Evolutionary conservation across 1,140 invertebrate species (phyloP).

Genomic region (Mercenaria mercenaria): DNA sequence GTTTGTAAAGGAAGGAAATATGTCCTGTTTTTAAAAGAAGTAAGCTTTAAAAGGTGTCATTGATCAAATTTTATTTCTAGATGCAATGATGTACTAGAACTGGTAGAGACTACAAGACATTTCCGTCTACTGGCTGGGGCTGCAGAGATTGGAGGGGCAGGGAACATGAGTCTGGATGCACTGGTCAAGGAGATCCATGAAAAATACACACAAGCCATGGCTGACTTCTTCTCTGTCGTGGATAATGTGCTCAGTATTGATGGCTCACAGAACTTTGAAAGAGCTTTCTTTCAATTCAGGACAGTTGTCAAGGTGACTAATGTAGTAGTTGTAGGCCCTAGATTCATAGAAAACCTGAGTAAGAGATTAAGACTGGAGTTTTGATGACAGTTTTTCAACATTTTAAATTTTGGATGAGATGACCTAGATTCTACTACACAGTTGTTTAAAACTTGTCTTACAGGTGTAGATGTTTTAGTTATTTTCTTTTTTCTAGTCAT

Average conservation of each 20-base stretch:
- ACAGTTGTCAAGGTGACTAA: conserved; percentile 84
- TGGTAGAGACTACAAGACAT: conserved; percentile 85
- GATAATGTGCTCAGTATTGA: conserved; percentile 85
- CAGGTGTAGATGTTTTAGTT: too few species aligned
- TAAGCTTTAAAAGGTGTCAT: too few species aligned
- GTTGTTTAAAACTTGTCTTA: too few species aligned
- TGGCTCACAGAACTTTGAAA: conserved; percentile 84
- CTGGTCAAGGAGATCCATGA: conserved; percentile 85
- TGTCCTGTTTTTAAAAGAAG: too few species aligned
- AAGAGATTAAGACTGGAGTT: too few species aligned
- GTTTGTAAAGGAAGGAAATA: too few species aligned
- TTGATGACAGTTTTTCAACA: too few species aligned
- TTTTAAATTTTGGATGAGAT: too few species aligned
- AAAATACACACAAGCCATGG: conserved; percentile 83
- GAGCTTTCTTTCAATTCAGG: conserved; percentile 85
- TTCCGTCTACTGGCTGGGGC: conserved; percentile 84
- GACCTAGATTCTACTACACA: too few species aligned
- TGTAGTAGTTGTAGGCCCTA: too few species aligned
- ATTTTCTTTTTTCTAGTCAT: too few species aligned
- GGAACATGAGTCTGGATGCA: conserved; percentile 83
- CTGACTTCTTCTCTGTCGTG: conserved; percentile 83
- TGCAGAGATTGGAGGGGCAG: conserved; percentile 85
- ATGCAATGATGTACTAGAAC: conserved; percentile 86
- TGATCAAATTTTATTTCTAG: conserved; percentile 64
- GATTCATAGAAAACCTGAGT: too few species aligned